Evolutionary conservation across 2,797 vertebrate genomes (phyloP).

Genomic region (Syndactyla subalaris): DNA sequence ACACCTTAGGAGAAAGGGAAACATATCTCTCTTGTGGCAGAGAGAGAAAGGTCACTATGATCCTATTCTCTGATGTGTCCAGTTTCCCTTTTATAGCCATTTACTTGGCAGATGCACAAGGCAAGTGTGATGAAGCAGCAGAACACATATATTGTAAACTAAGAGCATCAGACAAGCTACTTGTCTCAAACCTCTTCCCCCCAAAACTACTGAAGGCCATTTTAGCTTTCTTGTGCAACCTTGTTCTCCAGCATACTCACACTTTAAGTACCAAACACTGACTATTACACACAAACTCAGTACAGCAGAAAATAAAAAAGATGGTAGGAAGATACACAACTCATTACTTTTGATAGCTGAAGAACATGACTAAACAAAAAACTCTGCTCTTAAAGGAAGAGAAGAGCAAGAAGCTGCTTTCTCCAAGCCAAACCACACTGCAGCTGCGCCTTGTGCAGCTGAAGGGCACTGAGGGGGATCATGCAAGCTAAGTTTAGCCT

Average conservation of each 20-base stretch:
- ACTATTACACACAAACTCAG: background rate
- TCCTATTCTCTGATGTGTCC: background rate
- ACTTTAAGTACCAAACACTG: background rate
- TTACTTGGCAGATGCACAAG: background rate
- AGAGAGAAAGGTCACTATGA: background rate
- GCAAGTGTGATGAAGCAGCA: slow-evolving; percentile 16
- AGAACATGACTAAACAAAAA: slow-evolving; percentile 6
- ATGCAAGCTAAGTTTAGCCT: slow-evolving; percentile 4
- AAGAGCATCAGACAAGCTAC: background rate
- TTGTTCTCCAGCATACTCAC: background rate
- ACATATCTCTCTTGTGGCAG: background rate
- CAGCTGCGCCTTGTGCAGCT: background rate
- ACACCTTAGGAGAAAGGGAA: background rate
- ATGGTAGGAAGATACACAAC: background rate
- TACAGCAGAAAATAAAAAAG: background rate
- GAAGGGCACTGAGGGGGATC: slow-evolving; percentile 2
- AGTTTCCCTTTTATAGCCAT: background rate
- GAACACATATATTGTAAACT: slow-evolving; percentile 7
- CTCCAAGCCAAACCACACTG: background rate
- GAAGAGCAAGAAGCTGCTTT: background rate
- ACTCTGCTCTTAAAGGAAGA: background rate
- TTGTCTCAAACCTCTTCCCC: background rate
- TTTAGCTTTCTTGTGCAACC: background rate
- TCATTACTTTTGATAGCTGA: background rate
- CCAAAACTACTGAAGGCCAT: background rate